Conservation (phyloP, 2,113 vertebrate genomes). For the Pelecanus crispus region DNA sequence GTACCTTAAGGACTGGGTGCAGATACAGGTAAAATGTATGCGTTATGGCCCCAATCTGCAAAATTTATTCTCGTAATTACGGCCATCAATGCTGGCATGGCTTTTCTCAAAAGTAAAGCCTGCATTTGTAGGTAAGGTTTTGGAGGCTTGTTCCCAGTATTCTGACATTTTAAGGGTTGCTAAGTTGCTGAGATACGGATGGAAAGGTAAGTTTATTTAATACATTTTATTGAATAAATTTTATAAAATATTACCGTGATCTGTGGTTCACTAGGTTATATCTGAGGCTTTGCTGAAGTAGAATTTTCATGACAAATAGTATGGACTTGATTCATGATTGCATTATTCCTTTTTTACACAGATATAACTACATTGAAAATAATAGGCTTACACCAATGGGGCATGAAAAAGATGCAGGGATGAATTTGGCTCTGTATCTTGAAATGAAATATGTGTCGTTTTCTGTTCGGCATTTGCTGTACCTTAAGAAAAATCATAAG, state of each 20-base stretch:
- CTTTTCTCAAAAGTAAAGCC: background rate
- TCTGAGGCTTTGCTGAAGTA: slow-evolving; percentile 64
- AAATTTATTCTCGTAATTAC: background rate
- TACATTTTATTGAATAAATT: slow-evolving; percentile 56
- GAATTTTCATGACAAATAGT: slow-evolving; percentile 62
- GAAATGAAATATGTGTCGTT: slow-evolving; percentile 38
- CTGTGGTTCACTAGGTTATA: slow-evolving; percentile 54
- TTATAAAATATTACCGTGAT: slow-evolving; percentile 52
- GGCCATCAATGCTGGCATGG: background rate
- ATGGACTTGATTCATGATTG: slow-evolving; percentile 32
- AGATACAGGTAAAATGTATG: background rate
- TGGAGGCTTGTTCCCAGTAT: background rate
- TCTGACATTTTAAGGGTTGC: slow-evolving; percentile 31
- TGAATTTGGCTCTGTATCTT: slow-evolving; percentile 37
- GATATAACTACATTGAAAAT: slow-evolving; percentile 18
- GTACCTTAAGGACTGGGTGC: background rate
- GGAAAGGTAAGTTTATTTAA: slow-evolving; percentile 51
- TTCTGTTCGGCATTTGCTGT: slow-evolving; percentile 47
- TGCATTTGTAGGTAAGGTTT: background rate
- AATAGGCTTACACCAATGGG: slow-evolving; percentile 32
- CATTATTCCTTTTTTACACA: slow-evolving; percentile 32
- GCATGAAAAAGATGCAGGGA: slow-evolving; percentile 34
- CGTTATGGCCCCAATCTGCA: background rate
- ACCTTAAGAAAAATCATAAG: slow-evolving; percentile 60
- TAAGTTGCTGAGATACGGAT: slow-evolving; percentile 63